These are phyloP conservation scores for Andricus grossulariae DNA, from an alignment of 1,140 invertebrate species.

Conservation along the genomic window DNA sequence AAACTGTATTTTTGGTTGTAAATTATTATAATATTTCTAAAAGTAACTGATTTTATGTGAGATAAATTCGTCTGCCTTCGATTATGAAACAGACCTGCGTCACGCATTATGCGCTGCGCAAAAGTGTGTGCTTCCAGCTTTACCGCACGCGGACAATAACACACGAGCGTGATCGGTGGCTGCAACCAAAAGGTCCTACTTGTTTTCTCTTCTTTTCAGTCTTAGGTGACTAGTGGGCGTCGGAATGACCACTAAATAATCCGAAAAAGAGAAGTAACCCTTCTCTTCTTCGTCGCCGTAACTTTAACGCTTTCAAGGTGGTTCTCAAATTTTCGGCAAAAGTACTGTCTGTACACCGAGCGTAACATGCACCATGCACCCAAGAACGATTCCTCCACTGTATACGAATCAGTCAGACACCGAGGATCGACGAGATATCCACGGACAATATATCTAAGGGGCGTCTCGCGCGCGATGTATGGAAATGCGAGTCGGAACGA, in stretches of 20 bases:
- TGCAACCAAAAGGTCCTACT: slow-evolving; percentile 5
- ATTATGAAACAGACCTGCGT: too few relatives aligned
- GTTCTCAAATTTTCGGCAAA: slow-evolving; percentile 52
- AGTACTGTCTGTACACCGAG: not conserved
- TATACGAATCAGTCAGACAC: slow-evolving; percentile 6
- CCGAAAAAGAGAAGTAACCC: slow-evolving; percentile 39
- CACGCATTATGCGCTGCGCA: too few relatives aligned
- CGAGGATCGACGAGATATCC: slow-evolving; percentile 47
- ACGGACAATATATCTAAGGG: slow-evolving; percentile 47
- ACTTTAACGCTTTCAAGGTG: slow-evolving; percentile 43
- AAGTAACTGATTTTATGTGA: too few relatives aligned
- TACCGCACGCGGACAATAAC: slow-evolving; percentile 31
- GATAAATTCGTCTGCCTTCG: too few relatives aligned
- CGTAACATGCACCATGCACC: not conserved
- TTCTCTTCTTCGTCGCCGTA: slow-evolving; percentile 31
- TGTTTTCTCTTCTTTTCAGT: slow-evolving; percentile 33
- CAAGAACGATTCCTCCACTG: not conserved
- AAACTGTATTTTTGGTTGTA: too few relatives aligned
- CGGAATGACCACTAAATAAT: slow-evolving; percentile 61
- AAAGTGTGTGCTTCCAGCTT: too few relatives aligned
- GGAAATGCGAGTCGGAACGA: not conserved
- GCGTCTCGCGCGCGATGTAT: slow-evolving; percentile 31
- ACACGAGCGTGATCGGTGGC: slow-evolving; percentile 33
- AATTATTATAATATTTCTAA: too few relatives aligned
- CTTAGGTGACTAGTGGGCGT: slow-evolving; percentile 57